phyloP scores from a whole-genome alignment of 2,888 invertebrate species.

The Drosophila neutralis region DNA sequence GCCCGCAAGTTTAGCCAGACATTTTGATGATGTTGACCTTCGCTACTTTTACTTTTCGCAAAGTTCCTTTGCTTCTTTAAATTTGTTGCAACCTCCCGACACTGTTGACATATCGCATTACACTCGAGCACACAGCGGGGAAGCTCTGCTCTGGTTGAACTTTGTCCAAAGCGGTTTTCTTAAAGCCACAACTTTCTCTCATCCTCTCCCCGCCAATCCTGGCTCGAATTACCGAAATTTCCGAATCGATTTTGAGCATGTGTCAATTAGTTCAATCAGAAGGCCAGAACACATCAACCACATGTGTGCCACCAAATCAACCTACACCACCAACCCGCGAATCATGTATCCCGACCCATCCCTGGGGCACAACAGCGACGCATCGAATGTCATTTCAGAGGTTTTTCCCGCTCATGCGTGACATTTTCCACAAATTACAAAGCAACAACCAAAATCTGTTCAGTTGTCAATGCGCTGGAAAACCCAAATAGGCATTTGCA shows the following conservation, averaged over 20 bases:
- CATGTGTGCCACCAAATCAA: slow-evolving; percentile 58
- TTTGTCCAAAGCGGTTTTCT: slow-evolving; percentile 23
- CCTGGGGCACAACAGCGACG: slow-evolving; percentile 12
- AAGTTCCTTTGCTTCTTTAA: slow-evolving; percentile 60
- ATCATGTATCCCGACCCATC: slow-evolving; percentile 27
- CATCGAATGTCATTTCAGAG: slow-evolving; percentile 47
- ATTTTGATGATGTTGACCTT: slow-evolving; percentile 81
- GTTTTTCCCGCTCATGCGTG: slow-evolving; percentile 27
- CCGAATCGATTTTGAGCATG: slow-evolving; percentile 52
- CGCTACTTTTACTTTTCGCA: slow-evolving; percentile 76
- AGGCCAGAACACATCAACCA: slow-evolving; percentile 59
- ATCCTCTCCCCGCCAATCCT: slow-evolving; percentile 1
- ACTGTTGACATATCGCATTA: slow-evolving; percentile 82
- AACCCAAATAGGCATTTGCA: slow-evolving; percentile 15
- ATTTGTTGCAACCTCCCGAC: slow-evolving; percentile 61
- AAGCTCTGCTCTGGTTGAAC: slow-evolving; percentile 24
- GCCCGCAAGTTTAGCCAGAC: slow-evolving; percentile 65
- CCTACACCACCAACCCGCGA: slow-evolving; percentile 8
- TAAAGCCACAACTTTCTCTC: slow-evolving; percentile 22
- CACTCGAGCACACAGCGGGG: slow-evolving; percentile 38
- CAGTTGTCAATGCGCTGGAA: slow-evolving; percentile 16
- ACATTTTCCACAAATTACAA: slow-evolving; percentile 31
- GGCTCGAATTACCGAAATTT: slow-evolving; percentile 54
- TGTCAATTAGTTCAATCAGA: slow-evolving; percentile 80
- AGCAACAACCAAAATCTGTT: slow-evolving; percentile 27